These are phyloP conservation scores for Zele albiditarsus DNA, from an alignment of 2,888 invertebrate genomes.

Conservation along the genomic window DNA sequence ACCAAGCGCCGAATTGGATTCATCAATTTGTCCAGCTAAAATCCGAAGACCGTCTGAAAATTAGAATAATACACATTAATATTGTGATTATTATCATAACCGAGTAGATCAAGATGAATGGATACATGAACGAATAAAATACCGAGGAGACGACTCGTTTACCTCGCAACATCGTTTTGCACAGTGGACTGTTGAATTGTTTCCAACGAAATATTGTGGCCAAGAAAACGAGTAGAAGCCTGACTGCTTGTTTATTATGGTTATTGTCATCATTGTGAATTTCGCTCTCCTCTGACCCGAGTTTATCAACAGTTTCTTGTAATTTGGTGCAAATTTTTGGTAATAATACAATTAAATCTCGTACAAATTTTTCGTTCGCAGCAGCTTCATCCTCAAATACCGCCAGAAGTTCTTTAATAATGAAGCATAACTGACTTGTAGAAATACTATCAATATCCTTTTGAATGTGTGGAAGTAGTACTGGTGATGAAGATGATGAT, in stretches of 20 bases:
- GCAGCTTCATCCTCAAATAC: conserved; percentile 61
- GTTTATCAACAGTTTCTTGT: conserved; percentile 65
- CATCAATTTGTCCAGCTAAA: conserved; percentile 62
- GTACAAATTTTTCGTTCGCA: conserved; percentile 58
- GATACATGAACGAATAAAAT: not conserved
- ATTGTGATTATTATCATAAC: conserved; percentile 17
- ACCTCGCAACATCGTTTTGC: conserved; percentile 66
- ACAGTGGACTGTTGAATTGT: conserved; percentile 75
- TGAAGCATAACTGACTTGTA: conserved; percentile 67
- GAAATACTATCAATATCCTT: conserved; percentile 51
- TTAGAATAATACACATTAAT: not conserved
- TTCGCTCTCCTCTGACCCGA: conserved; percentile 56
- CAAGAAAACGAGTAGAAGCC: conserved; percentile 76
- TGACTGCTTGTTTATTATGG: conserved; percentile 73
- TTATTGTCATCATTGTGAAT: conserved; percentile 43
- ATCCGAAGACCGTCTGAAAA: conserved; percentile 63
- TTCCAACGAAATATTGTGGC: conserved; percentile 79
- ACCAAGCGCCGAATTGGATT: conserved; percentile 57
- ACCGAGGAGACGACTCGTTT: conserved; percentile 10
- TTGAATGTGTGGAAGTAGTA: not conserved
- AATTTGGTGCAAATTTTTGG: conserved; percentile 74
- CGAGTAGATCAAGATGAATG: not conserved
- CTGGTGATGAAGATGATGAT: conserved; percentile 7
- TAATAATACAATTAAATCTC: conserved; percentile 70
- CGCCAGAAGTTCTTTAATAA: conserved; percentile 66